These are phyloP conservation scores for Chrysolina americana DNA, from an alignment of 2,888 invertebrate species.

Conservation along the genomic window DNA sequence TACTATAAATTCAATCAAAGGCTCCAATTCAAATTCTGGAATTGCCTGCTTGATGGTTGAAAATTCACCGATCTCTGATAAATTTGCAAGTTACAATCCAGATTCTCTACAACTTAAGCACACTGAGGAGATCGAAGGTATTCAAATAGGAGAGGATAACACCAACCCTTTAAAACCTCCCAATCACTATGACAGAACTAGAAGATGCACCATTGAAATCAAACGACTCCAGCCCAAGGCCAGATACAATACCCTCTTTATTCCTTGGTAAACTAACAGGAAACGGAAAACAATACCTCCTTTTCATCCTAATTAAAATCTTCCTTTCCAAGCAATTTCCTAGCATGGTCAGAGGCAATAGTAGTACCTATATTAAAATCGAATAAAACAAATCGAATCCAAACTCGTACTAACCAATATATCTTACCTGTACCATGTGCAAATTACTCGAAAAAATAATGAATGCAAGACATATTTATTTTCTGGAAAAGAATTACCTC, in stretches of 20 bases:
- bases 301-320: background rate
- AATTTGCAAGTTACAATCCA: background rate
- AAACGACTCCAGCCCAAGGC: background rate
- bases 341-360: background rate
- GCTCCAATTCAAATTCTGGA: background rate
- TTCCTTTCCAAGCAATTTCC: background rate
- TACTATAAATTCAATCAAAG: constrained; percentile 8
- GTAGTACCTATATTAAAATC: background rate
- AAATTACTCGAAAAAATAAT: no score
- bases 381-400: background rate
- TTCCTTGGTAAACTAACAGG: background rate
- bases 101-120: background rate
- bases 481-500: constrained; percentile 23
- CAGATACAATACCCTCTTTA: background rate
- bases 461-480: constrained; percentile 18
- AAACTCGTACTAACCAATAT: background rate
- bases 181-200: background rate
- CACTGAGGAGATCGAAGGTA: background rate
- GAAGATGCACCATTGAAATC: background rate
- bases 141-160: no score
- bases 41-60: background rate
- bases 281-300: background rate
- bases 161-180: background rate
- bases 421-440: no score
- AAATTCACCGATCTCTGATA: background rate